Evolutionary conservation across 1,140 invertebrate genomes (phyloP).

Genomic region (Bradynema listronoti): DNA sequence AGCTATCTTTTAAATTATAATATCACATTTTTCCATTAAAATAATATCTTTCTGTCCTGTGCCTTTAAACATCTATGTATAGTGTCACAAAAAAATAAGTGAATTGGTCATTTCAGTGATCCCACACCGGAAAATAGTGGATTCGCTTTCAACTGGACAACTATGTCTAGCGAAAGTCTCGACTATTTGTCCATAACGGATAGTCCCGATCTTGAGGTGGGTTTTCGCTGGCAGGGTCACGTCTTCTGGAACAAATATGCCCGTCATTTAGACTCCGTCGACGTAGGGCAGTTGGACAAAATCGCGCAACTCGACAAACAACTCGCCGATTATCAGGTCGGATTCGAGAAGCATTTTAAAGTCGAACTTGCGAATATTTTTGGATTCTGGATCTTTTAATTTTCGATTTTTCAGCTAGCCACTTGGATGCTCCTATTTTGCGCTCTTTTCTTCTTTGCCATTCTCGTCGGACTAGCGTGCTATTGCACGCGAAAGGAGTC

Average conservation of each 20-base stretch:
- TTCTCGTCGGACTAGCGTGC: conserved; percentile 55
- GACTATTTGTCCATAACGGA: conserved; percentile 57
- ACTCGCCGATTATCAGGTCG: conserved; percentile 55
- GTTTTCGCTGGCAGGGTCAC: conserved; percentile 50
- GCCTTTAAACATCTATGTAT: neutral
- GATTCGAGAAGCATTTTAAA: neutral
- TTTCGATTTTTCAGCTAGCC: conserved; percentile 41
- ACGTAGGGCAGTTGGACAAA: conserved; percentile 54
- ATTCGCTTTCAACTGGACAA: conserved; percentile 56
- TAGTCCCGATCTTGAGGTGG: conserved; percentile 48
- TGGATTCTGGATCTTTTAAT: neutral
- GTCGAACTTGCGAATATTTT: too few species aligned
- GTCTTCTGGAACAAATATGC: conserved; percentile 45
- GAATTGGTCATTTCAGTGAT: conserved; percentile 45
- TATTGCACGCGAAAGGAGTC: conserved; percentile 56
- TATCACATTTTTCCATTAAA: too few species aligned
- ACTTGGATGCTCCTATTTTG: conserved; percentile 58
- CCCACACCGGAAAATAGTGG: conserved; percentile 51
- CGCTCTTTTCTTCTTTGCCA: conserved; percentile 56
- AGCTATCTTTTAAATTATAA: too few species aligned
- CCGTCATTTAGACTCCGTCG: conserved; percentile 52
- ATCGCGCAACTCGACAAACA: conserved; percentile 55
- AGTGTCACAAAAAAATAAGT: too few species aligned
- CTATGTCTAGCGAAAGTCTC: conserved; percentile 32
- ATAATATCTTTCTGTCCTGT: neutral